These are phyloP conservation scores for Bradypus variegatus DNA, from an alignment of 2,797 vertebrate species.

Conservation along the genomic window DNA sequence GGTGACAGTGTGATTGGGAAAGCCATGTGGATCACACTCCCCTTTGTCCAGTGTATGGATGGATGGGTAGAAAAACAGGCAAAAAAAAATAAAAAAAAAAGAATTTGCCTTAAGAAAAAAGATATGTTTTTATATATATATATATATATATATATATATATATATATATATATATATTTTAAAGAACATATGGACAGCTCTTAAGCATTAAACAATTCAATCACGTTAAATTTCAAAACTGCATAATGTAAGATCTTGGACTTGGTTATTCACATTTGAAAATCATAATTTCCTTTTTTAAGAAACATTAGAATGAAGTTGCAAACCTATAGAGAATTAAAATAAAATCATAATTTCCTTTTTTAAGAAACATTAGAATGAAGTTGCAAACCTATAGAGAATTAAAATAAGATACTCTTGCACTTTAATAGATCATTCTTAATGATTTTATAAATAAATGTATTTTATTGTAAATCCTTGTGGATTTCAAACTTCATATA, in stretches of 20 bases:
- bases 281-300: neutral
- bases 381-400: neutral
- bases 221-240: slow-evolving; percentile 32
- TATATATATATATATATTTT: neutral
- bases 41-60: too few relatives aligned
- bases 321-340: neutral
- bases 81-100: too few relatives aligned
- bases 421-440: neutral
- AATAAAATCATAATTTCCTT: neutral
- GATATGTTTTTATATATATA: neutral
- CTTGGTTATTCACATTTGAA: slow-evolving; percentile 6
- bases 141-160: neutral
- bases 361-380: neutral
- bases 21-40: too few relatives aligned
- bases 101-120: too few relatives aligned
- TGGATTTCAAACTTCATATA: neutral
- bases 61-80: too few relatives aligned
- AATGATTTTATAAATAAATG: neutral
- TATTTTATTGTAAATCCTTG: neutral
- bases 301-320: neutral
- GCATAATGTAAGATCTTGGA: neutral
- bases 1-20: too few relatives aligned
- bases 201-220: neutral
- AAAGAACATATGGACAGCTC: neutral
- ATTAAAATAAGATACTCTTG: neutral